phyloP scores from a whole-genome alignment of 2,888 invertebrate genomes.

The Camptogramma bilineatum region DNA sequence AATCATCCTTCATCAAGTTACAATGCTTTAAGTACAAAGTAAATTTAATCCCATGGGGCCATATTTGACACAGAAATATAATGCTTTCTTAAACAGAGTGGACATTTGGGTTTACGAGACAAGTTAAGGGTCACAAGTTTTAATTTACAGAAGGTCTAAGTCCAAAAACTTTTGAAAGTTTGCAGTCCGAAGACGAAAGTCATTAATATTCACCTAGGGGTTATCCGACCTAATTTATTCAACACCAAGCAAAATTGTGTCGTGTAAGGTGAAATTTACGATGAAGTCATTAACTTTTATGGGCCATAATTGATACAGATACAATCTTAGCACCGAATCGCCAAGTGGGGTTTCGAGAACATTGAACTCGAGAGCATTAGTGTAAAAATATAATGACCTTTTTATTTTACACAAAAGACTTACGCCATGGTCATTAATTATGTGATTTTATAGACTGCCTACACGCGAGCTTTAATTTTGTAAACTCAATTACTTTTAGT shows the following conservation, averaged over 20 bases:
- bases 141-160: conserved; percentile 42
- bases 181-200: conserved; percentile 57
- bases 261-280: conserved; percentile 83
- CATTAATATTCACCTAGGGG: conserved; percentile 61
- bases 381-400: conserved; percentile 72
- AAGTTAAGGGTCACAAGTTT: conserved; percentile 34
- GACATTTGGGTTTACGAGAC: conserved; percentile 31
- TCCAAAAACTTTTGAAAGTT: conserved; percentile 34
- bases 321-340: conserved; percentile 79
- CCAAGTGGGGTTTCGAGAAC: conserved; percentile 77
- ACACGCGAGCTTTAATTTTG: conserved; percentile 70
- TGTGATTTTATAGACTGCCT: conserved; percentile 68
- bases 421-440: conserved; percentile 79
- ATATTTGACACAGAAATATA: conserved; percentile 27
- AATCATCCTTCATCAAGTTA: too few species aligned
- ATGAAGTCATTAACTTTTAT: conserved; percentile 85
- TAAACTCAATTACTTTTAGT: conserved; percentile 59
- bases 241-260: conserved; percentile 80
- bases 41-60: not conserved
- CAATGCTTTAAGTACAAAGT: not conserved
- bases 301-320: conserved; percentile 84
- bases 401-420: conserved; percentile 75
- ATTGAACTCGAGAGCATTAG: conserved; percentile 76
- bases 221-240: conserved; percentile 80
- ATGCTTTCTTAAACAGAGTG: conserved; percentile 38